These are phyloP conservation scores for Cosmia pyralina DNA, from an alignment of 2,888 invertebrate species.

Conservation along the genomic window DNA sequence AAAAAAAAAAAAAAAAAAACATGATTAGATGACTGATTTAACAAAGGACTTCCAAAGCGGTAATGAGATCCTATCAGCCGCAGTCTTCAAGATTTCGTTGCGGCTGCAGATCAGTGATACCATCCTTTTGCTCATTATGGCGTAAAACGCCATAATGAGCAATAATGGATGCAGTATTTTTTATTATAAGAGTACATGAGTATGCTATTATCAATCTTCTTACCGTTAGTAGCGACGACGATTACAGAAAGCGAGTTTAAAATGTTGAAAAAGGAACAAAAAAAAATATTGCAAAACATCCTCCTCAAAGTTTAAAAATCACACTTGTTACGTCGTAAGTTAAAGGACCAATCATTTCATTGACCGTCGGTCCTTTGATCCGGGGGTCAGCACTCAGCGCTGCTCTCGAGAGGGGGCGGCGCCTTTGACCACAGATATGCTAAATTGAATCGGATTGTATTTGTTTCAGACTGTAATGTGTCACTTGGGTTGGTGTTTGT, in stretches of 20 bases:
- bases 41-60: too few species aligned
- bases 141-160: too few species aligned
- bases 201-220: background rate
- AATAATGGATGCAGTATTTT: background rate
- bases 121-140: too few species aligned
- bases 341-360: slow-evolving; percentile 63
- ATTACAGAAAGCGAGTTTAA: background rate
- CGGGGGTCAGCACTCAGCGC: slow-evolving; percentile 34
- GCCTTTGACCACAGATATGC: slow-evolving; percentile 60
- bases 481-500: slow-evolving; percentile 28
- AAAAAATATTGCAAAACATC: slow-evolving; percentile 21
- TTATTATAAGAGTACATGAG: background rate
- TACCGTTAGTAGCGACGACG: too few species aligned
- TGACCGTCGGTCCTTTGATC: slow-evolving; percentile 65
- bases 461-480: slow-evolving; percentile 40
- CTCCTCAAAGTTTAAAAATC: slow-evolving; percentile 25
- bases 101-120: too few species aligned
- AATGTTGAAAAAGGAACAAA: background rate
- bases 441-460: slow-evolving; percentile 60
- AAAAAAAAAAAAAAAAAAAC: too few species aligned
- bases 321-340: slow-evolving; percentile 26
- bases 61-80: too few species aligned
- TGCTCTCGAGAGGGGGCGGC: slow-evolving; percentile 57
- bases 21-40: too few species aligned
- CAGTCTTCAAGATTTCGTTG: too few species aligned